Evolutionary conservation across 2,888 invertebrate species (phyloP), one percentile per base, ranked within the genome.

Genomic region (Sinelater perroti): DNA sequence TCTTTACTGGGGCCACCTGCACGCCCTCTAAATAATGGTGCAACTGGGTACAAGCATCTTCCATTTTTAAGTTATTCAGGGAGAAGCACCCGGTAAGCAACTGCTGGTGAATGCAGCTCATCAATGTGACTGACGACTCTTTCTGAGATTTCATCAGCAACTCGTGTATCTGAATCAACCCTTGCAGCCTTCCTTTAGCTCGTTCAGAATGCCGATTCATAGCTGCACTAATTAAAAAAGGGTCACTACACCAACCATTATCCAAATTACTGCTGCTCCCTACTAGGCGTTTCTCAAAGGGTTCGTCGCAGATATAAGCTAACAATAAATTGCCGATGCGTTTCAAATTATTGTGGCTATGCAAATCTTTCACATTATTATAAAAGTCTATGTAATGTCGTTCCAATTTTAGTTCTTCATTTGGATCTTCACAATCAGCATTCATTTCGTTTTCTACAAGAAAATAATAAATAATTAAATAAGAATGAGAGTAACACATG

Each of bases 11-110:
- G 1, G 84, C 79, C 5, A 83, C 78, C 63, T 80, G 78, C 17
- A 85, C 81, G 11, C 81, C 81, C 69, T 85, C 84, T 68, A 84
- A 75, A 67, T 85, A 85, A 68, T 85, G 84, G 64, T 79, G 78
- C 6, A 82, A 71, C 60, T 82, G 80, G 1, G 79, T 73, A 46
- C 74, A 72, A 2, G 73, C 69, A n/a, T 77, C 75, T 20, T 77
- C 76, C 2, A 66, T 66, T 59, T 71, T 74, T 17, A 77, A 68
- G 53, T 75, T 73, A 54, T 71, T 78, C 31, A 84, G 76, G 14
- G 81, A 80, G 64, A 83, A 83, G 65, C 81, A 83, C 6, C 84
- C 84, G 10, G 81, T 78, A 45, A 85, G 67, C 1, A 84, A 72
- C 65, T 82, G 82, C 26, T 82, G 79, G 61, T 83, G 81, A 11